phyloP scores from a whole-genome alignment of 1,140 invertebrate genomes.

The Caligus rogercresseyi region DNA sequence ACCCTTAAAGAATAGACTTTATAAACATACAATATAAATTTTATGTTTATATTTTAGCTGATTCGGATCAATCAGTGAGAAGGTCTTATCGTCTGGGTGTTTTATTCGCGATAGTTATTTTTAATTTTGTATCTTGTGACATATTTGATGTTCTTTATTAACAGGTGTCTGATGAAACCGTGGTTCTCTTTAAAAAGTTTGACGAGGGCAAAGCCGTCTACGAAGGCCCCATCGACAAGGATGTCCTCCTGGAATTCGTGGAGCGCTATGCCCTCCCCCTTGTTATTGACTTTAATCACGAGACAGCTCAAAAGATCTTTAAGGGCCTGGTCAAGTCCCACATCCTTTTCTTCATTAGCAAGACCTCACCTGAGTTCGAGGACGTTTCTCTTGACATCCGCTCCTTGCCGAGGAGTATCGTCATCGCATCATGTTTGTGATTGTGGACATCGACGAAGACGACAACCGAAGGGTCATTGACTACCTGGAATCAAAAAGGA shows the following conservation, averaged over 20 bases:
- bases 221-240: conserved; percentile 47
- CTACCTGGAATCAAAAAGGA: conserved; percentile 39
- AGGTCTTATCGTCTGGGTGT: too few relatives aligned
- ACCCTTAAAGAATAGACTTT: too few relatives aligned
- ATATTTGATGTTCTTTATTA: too few relatives aligned
- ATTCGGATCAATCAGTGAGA: too few relatives aligned
- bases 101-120: too few relatives aligned
- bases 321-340: conserved; percentile 86
- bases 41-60: too few relatives aligned
- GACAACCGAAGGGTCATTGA: conserved; percentile 42
- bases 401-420: conserved; percentile 70
- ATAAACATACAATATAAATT: too few relatives aligned
- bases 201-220: conserved; percentile 74
- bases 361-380: conserved; percentile 62
- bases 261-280: conserved; percentile 68
- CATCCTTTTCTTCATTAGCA: conserved; percentile 81
- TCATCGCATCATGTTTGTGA: conserved; percentile 49
- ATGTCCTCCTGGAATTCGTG: conserved; percentile 63
- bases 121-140: too few relatives aligned
- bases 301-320: conserved; percentile 93
- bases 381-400: conserved; percentile 52
- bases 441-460: conserved; percentile 37
- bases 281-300: conserved; percentile 92
- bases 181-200: conserved; percentile 42
- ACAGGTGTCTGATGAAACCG: conserved; percentile 2